These are phyloP conservation scores for Anas platyrhynchos DNA, from an alignment of 2,113 vertebrate genomes.

Conservation along the genomic window DNA sequence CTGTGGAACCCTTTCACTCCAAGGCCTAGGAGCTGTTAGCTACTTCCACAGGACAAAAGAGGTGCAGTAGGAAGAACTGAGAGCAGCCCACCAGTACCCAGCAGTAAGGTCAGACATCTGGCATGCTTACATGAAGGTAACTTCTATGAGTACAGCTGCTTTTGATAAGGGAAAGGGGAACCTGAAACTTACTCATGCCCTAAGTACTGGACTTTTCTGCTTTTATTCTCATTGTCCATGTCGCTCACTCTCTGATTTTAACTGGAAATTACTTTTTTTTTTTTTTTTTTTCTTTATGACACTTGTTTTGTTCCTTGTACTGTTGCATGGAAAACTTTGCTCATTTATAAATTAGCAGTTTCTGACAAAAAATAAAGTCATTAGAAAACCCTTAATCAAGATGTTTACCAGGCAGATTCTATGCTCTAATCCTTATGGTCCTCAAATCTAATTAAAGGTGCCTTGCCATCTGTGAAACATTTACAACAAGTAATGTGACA, in stretches of 20 bases:
- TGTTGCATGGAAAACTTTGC: neutral
- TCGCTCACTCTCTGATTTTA: neutral
- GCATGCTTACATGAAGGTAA: neutral
- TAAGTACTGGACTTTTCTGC: neutral
- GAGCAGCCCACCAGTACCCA: neutral
- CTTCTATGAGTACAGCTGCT: neutral
- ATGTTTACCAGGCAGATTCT: neutral
- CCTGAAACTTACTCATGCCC: neutral
- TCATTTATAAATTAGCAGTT: neutral
- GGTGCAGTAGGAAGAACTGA: neutral
- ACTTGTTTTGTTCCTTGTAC: neutral
- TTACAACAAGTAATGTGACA: neutral
- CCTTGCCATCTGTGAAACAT: neutral
- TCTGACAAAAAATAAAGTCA: neutral
- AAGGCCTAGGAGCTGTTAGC: accelerated
- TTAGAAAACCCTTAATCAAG: neutral
- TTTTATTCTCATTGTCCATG: neutral
- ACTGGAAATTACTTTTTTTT: neutral
- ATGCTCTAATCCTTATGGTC: neutral
- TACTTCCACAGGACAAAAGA: neutral
- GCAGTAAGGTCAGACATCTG: neutral
- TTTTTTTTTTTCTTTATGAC: neutral
- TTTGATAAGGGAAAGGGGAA: neutral
- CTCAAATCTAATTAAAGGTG: neutral
- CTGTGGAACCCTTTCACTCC: neutral